Conservation (phyloP, 2,888 invertebrate genomes). For the Andrena camellia region DNA sequence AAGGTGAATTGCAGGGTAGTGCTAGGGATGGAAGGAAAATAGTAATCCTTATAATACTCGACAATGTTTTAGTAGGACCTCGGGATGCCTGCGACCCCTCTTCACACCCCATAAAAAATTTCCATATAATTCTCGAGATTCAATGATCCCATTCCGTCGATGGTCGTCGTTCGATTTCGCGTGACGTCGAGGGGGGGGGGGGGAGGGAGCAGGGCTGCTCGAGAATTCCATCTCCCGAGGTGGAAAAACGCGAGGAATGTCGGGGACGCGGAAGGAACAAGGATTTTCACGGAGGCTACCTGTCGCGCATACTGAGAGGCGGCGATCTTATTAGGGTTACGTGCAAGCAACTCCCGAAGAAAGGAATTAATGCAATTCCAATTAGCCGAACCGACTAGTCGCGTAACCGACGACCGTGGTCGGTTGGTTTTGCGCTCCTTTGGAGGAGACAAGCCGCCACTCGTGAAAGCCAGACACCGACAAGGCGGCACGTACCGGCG, state of each 20-base stretch:
- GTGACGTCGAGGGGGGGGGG: background rate
- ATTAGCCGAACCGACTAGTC: slow-evolving; percentile 71
- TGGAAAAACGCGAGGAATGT: slow-evolving; percentile 48
- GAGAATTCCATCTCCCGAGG: background rate
- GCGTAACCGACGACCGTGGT: slow-evolving; percentile 56
- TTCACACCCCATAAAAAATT: slow-evolving; percentile 4
- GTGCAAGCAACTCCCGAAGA: slow-evolving; percentile 60
- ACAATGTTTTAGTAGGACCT: slow-evolving; percentile 1
- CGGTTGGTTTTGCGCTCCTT: slow-evolving; percentile 71
- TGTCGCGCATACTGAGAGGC: slow-evolving; percentile 64
- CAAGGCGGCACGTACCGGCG: slow-evolving; percentile 55
- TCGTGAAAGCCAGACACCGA: slow-evolving; percentile 58
- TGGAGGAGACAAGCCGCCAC: slow-evolving; percentile 68
- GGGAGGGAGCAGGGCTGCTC: background rate
- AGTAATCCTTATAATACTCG: background rate
- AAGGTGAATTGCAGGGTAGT: background rate
- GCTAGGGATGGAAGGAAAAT: background rate
- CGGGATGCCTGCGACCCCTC: background rate
- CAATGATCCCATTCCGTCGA: background rate
- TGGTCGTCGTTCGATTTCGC: background rate
- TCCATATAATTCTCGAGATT: background rate
- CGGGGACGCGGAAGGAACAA: slow-evolving; percentile 59
- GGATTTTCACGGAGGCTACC: slow-evolving; percentile 61
- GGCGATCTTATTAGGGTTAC: slow-evolving; percentile 67
- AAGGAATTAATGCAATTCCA: slow-evolving; percentile 78